A percentile compares a stretch with the other conserved stretches of the same genome.
Conservation (phyloP, 2,113 vertebrate genomes). For the cat (Felis catus) region DNA sequence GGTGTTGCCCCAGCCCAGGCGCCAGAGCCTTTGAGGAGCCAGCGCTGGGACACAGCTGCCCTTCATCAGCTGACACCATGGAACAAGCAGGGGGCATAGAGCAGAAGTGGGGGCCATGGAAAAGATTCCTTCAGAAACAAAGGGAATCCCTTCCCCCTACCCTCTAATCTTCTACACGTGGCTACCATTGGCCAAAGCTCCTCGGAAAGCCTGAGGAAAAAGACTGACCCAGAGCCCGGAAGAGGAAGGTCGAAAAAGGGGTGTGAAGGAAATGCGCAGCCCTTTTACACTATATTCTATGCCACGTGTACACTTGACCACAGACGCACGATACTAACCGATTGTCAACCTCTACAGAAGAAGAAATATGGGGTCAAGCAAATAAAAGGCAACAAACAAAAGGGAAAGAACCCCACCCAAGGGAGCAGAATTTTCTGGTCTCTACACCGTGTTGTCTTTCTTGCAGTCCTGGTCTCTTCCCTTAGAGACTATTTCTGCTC, state of each 20-base stretch:
- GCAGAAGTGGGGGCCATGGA: background rate
- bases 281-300: no score
- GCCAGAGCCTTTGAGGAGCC: background rate
- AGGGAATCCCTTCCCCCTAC: background rate
- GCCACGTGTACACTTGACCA: background rate
- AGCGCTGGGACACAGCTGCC: fast-evolving
- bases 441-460: fast-evolving
- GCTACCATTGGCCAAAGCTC: fast-evolving
- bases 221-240: fast-evolving
- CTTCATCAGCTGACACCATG: fast-evolving
- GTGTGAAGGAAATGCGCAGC: background rate
- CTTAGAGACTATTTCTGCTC: background rate
- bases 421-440: background rate
- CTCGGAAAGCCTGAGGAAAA: background rate
- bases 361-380: no score
- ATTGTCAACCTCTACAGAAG: background rate
- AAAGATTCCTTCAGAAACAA: background rate
- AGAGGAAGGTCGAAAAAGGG: background rate
- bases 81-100: fast-evolving
- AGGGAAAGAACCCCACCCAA: no score
- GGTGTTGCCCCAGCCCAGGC: no score
- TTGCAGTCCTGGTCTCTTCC: background rate
- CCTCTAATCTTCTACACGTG: fast-evolving
- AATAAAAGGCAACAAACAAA: background rate
- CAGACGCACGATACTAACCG: background rate